phyloP scores from a whole-genome alignment of 92 coral and sea anemone species.

The Ricordea florida region DNA sequence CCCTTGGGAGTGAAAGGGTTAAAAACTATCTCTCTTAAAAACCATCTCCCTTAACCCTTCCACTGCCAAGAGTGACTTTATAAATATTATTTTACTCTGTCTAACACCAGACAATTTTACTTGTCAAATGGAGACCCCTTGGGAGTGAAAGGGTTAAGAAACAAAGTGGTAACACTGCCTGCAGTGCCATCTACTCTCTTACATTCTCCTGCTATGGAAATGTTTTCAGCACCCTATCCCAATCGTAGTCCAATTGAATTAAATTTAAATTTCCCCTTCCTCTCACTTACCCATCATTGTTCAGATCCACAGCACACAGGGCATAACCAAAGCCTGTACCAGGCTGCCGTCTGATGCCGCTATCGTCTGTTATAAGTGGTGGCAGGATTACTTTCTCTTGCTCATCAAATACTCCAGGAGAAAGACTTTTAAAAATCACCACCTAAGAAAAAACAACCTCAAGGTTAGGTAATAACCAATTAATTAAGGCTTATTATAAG shows the following conservation, averaged over 20 bases:
- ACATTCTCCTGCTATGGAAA: not conserved
- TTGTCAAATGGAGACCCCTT: too few species aligned
- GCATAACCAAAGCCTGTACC: conserved; percentile 86
- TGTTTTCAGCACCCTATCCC: not conserved
- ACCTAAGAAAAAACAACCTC: not conserved
- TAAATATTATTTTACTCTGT: too few species aligned
- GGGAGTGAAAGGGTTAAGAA: too few species aligned
- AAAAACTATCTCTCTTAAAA: too few species aligned
- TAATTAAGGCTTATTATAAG: too few species aligned
- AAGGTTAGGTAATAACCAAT: not conserved
- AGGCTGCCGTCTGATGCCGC: conserved; percentile 20
- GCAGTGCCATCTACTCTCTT: too few species aligned
- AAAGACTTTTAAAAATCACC: not conserved
- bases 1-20: too few species aligned
- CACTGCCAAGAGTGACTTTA: too few species aligned
- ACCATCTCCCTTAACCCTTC: too few species aligned
- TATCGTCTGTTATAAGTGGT: conserved; percentile 13
- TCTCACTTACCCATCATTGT: conserved; percentile 75
- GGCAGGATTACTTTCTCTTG: conserved; percentile 16
- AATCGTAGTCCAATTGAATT: not conserved
- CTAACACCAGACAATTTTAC: too few species aligned
- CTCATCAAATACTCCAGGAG: not conserved
- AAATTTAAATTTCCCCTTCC: not conserved
- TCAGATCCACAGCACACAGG: conserved; percentile 83
- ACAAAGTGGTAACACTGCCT: too few species aligned